These are phyloP conservation scores for Xanthorhoe spadicearia DNA, from an alignment of 2,888 invertebrate species.

Conservation along the genomic window DNA sequence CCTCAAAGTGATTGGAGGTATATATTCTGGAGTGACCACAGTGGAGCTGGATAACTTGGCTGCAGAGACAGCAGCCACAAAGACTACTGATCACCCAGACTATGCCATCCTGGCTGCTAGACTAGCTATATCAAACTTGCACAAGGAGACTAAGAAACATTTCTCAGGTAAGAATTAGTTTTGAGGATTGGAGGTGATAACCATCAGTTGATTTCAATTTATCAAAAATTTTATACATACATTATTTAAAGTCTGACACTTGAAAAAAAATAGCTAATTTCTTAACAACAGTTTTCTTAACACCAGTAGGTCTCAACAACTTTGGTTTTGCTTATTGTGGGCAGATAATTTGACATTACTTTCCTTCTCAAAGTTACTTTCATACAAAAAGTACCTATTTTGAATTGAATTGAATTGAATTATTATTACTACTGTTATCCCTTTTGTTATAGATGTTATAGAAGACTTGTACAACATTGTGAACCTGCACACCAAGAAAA, in stretches of 20 bases:
- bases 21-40: constrained; percentile 98
- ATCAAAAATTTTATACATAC: no score
- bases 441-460: constrained; percentile 91
- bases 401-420: no score
- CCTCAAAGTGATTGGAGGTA: constrained; percentile 95
- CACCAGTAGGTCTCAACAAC: no score
- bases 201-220: no score
- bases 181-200: no score
- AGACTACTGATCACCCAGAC: constrained; percentile 99
- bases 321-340: no score
- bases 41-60: constrained; percentile 98
- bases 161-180: constrained; percentile 88
- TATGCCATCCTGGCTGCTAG: constrained; percentile 95
- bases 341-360: no score
- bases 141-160: constrained; percentile 98
- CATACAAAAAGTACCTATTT: no score
- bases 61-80: constrained; percentile 99
- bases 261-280: not conserved
- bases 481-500: constrained; percentile 89
- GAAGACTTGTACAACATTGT: constrained; percentile 91
- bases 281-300: no score
- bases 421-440: not conserved
- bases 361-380: no score
- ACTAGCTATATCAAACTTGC: constrained; percentile 98
- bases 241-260: no score